Evolutionary conservation across 2,797 vertebrate genomes (phyloP).

Genomic region (Halcyon smyrnensis): DNA sequence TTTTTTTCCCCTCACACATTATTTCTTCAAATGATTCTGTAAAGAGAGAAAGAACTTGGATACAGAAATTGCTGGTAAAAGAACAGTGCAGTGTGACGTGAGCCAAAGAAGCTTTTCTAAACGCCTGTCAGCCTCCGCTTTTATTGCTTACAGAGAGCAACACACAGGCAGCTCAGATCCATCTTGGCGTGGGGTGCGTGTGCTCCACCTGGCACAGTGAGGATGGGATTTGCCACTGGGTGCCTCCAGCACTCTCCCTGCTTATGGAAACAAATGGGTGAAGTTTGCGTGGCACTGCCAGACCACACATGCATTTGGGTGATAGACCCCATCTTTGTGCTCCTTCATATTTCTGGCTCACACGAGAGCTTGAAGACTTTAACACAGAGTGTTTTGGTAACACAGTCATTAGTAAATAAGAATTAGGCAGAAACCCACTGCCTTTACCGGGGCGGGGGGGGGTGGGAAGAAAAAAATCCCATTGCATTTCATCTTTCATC

Average conservation of each 20-base stretch:
- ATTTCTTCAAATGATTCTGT: conserved; percentile 63
- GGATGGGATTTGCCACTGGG: neutral
- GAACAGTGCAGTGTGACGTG: neutral
- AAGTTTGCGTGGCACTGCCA: accelerated
- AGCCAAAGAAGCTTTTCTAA: neutral
- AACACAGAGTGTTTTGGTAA: neutral
- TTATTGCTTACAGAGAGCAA: neutral
- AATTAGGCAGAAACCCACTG: neutral
- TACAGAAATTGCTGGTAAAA: conserved; percentile 35
- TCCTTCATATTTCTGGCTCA: neutral
- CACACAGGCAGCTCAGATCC: neutral
- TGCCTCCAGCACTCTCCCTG: neutral
- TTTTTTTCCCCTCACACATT: neutral
- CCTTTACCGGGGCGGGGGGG: neutral
- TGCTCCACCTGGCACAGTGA: neutral
- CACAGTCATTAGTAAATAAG: neutral
- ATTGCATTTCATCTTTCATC: conserved; percentile 1
- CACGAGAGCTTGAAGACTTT: accelerated
- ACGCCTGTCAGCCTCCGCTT: neutral
- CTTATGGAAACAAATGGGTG: accelerated
- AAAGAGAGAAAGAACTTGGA: neutral
- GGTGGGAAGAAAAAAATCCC: neutral
- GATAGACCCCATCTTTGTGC: accelerated
- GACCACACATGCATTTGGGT: accelerated
- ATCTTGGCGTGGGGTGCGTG: accelerated